These are phyloP conservation scores for Geotrupes spiniger DNA, from an alignment of 2,888 invertebrate genomes.

Conservation along the genomic window DNA sequence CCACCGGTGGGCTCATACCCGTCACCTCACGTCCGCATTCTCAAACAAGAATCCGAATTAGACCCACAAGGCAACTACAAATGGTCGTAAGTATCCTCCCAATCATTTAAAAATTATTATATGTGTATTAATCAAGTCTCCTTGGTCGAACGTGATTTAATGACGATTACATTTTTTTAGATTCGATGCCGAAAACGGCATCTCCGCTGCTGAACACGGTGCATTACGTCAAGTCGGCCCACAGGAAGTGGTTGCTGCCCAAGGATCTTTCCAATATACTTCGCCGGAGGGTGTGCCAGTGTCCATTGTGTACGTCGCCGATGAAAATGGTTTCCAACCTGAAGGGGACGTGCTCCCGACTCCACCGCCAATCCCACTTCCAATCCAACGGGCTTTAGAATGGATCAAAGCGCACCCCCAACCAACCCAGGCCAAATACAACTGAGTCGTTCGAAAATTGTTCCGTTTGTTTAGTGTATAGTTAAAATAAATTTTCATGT, in stretches of 20 bases:
- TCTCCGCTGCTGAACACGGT: slow-evolving; percentile 53
- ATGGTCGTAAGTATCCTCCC: slow-evolving; percentile 49
- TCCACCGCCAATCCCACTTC: slow-evolving; percentile 45
- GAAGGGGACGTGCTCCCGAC: slow-evolving; percentile 54
- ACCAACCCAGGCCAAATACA: slow-evolving; percentile 36
- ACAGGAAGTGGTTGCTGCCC: slow-evolving; percentile 37
- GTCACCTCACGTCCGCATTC: slow-evolving; percentile 11
- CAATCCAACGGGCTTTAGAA: slow-evolving; percentile 35
- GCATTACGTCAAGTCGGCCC: slow-evolving; percentile 49
- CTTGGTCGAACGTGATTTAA: no score
- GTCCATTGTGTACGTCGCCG: slow-evolving; percentile 59
- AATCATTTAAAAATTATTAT: not conserved
- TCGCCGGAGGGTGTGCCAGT: slow-evolving; percentile 61
- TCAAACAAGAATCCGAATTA: slow-evolving; percentile 17
- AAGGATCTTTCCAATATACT: slow-evolving; percentile 66
- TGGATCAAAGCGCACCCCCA: slow-evolving; percentile 59
- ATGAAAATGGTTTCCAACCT: slow-evolving; percentile 60
- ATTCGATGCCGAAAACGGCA: no score
- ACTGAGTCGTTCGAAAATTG: no score
- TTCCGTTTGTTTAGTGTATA: no score
- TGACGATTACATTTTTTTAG: no score
- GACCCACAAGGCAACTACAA: slow-evolving; percentile 47
- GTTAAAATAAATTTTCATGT: no score
- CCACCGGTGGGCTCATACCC: no score
- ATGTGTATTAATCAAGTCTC: no score